These are phyloP conservation scores for Eupithecia tripunctaria DNA, from an alignment of 2,888 invertebrate species.

Conservation along the genomic window DNA sequence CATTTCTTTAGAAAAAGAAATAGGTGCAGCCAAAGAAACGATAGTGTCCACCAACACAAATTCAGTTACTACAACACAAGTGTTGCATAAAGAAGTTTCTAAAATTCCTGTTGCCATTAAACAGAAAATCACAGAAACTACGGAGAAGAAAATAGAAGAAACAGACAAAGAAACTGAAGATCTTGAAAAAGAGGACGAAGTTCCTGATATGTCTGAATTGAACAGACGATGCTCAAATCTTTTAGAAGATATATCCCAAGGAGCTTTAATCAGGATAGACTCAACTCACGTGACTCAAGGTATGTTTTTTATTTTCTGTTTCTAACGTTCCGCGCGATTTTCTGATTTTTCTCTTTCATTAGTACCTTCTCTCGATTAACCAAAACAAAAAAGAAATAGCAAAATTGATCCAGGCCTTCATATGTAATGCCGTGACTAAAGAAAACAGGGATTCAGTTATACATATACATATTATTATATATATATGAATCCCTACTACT, in stretches of 20 bases:
- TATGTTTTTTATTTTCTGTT: slow-evolving; percentile 45
- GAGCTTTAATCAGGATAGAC: slow-evolving; percentile 79
- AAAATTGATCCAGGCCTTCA: too few relatives aligned
- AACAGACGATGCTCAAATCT: slow-evolving; percentile 81
- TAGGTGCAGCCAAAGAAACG: not conserved
- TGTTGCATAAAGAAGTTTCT: slow-evolving; percentile 19
- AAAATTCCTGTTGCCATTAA: slow-evolving; percentile 2
- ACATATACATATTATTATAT: too few relatives aligned
- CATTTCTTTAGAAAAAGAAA: slow-evolving; percentile 19
- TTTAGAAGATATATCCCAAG: slow-evolving; percentile 81
- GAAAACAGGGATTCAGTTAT: too few relatives aligned
- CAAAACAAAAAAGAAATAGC: too few relatives aligned
- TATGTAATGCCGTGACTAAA: too few relatives aligned
- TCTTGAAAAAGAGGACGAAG: slow-evolving; percentile 59
- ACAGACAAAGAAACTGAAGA: slow-evolving; percentile 32
- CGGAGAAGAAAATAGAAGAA: slow-evolving; percentile 32
- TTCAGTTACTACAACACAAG: not conserved
- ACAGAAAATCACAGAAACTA: slow-evolving; percentile 32
- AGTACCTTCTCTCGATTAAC: too few relatives aligned
- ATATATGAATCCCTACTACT: too few relatives aligned
- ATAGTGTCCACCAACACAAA: not conserved
- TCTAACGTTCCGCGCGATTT: too few relatives aligned
- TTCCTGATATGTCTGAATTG: slow-evolving; percentile 77
- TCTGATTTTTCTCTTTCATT: too few relatives aligned
- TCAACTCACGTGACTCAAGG: slow-evolving; percentile 79